A percentile compares a stretch with the other conserved stretches of the same genome.
Conservation (phyloP, 2,797 vertebrate genomes). For the Avahi laniger region DNA sequence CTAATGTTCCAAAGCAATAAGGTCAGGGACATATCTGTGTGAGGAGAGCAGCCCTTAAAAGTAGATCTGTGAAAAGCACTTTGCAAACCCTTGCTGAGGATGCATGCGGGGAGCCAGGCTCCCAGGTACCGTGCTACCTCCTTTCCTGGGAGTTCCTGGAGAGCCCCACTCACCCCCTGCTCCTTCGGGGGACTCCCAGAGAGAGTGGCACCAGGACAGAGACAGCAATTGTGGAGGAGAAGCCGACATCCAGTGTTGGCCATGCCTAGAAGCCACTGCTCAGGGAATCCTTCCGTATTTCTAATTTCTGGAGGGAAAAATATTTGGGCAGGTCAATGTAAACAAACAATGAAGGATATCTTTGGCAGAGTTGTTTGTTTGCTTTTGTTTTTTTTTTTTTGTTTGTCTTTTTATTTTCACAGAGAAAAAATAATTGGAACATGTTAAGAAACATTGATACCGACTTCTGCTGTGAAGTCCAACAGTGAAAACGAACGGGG, state of each 20-base stretch:
- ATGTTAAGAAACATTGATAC: constrained; percentile 47
- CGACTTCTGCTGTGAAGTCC: constrained; percentile 42
- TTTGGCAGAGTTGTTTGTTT: not conserved
- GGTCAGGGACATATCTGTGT: not conserved
- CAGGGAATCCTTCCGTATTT: not conserved
- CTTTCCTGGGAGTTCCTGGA: not conserved
- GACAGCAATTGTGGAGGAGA: not conserved
- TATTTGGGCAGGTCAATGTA: not conserved
- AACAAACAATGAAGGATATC: not conserved
- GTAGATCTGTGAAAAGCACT: constrained; percentile 22
- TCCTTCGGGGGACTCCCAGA: not conserved
- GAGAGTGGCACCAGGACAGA: not conserved
- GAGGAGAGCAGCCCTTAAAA: constrained; percentile 42
- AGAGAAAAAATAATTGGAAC: constrained; percentile 57
- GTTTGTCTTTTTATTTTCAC: constrained; percentile 32
- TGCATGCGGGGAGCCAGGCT: not conserved
- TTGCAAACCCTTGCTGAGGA: not conserved
- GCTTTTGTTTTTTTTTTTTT: not conserved
- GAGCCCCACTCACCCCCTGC: not conserved
- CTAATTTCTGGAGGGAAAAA: not conserved
- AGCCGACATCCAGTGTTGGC: not conserved
- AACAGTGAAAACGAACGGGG: constrained; percentile 50
- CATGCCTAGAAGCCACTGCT: not conserved
- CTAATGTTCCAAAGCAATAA: not conserved
- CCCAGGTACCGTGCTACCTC: accelerated